Base-by-base conservation (phyloP, 1,140 invertebrate genomes). In the Trypoxylus dichotomus region DNA sequence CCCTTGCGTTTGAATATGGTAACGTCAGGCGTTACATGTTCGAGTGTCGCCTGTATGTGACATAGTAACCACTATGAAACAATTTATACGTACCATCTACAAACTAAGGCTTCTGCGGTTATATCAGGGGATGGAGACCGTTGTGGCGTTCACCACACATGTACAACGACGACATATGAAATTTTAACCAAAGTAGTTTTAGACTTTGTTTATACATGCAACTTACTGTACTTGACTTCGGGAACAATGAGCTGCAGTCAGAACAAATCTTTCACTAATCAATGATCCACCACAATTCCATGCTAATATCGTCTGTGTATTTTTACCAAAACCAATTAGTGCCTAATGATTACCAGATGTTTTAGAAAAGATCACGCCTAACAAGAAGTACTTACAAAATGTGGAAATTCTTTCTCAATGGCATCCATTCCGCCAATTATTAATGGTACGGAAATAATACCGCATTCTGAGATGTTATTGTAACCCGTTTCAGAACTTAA, bases 391-490 rank as follows among this genome's bases (percentile, higher is more conserved):
- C 60, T 68, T 42, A 74, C 72, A n/a, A 75, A 42, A 32, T 75
- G 74, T 13, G 74, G 74, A 47, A 75, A 75, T 75, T 75, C 74
- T 24, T 54, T 54, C 54, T 75, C 74, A 47, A 21, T 29, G 2
- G 74, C 74, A 47, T 47, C 43, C 11, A 21, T n/a, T 24, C 74
- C 74, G 24, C 74, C 74, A 11, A 75, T 54, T 42, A 75, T 75
- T 54, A 75, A 54, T 11, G 74, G 74, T 47, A 75, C 43, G 15
- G 72, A 74, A 41, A 43, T 19, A 0, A 74, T 74, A 19, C 37
- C 72, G n/a, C 72, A 74, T 74, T 74, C 72, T n/a, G 72, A 74
- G 32, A 74, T 19, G 15, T 74, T 43, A 74, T 74, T 21, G 21
- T 24, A 68, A 1, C 24, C 24, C 10, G 60, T 24, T 5, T 8